These are phyloP conservation scores for Amblyopsis hoosieri DNA, from an alignment of 2,797 vertebrate genomes.

Conservation along the genomic window DNA sequence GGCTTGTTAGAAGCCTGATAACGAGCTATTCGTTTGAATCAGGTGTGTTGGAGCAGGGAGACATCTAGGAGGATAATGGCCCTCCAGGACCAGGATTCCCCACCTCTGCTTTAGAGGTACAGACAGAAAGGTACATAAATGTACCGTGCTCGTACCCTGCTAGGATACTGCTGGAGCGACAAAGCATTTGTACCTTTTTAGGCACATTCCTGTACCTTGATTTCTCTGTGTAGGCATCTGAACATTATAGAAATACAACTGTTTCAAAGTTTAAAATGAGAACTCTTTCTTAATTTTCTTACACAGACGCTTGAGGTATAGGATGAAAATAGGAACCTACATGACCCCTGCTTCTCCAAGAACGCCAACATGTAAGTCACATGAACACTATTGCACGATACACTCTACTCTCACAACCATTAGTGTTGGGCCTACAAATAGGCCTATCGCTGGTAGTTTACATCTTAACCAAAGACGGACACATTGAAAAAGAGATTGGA, in stretches of 20 bases:
- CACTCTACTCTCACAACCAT: constrained; percentile 1
- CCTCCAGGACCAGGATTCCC: no score
- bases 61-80: no score
- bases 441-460: neutral
- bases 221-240: no score
- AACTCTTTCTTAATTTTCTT: constrained; percentile 3
- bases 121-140: no score
- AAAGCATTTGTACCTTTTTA: neutral
- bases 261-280: neutral
- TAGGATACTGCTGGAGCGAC: no score
- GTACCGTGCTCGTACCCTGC: no score
- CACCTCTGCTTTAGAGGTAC: no score
- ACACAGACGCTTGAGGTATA: constrained; percentile 83
- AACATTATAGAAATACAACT: neutral
- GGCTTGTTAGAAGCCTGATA: no score
- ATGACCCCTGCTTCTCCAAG: constrained; percentile 75
- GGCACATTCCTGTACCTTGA: neutral
- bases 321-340: constrained; percentile 81
- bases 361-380: constrained; percentile 82
- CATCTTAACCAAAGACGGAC: constrained; percentile 34
- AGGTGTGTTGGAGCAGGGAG: no score
- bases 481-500: constrained; percentile 44
- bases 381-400: neutral
- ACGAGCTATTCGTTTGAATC: no score
- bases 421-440: constrained; percentile 4